These are phyloP conservation scores for Formica aserva DNA, from an alignment of 2,888 invertebrate species.

Conservation along the genomic window DNA sequence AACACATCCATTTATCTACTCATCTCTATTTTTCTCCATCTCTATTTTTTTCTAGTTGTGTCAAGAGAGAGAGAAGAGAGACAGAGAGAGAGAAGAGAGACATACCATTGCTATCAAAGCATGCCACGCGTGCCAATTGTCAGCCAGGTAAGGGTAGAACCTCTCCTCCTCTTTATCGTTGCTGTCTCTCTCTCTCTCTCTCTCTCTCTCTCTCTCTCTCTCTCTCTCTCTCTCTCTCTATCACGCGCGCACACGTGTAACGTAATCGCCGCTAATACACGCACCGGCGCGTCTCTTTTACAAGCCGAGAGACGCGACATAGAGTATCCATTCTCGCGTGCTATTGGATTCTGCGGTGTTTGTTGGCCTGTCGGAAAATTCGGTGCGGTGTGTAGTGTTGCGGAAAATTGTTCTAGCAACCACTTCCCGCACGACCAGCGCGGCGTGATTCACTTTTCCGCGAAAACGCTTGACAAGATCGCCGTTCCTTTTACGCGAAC, in stretches of 20 bases:
- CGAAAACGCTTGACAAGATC: neutral
- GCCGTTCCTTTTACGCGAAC: neutral
- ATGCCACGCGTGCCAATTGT: conserved; percentile 45
- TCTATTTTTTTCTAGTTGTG: neutral
- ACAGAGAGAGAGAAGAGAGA: too few species aligned
- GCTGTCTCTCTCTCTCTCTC: too few species aligned
- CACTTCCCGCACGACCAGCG: neutral
- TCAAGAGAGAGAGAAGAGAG: neutral
- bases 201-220: neutral
- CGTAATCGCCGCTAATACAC: conserved; percentile 50
- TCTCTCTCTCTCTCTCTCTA: neutral
- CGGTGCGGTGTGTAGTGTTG: conserved; percentile 31
- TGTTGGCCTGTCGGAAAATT: conserved; percentile 31
- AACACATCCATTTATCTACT: neutral
- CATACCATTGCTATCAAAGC: conserved; percentile 32
- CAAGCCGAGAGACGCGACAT: conserved; percentile 3
- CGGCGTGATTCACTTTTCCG: conserved; percentile 5
- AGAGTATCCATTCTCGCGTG: neutral
- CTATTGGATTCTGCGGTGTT: conserved; percentile 37
- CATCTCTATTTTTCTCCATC: neutral
- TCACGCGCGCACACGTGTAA: conserved; percentile 34
- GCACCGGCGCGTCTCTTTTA: conserved; percentile 38
- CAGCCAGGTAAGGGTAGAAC: conserved; percentile 16
- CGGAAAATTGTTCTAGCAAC: conserved; percentile 36
- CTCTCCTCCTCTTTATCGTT: neutral